Base-by-base conservation (phyloP, 1,140 invertebrate species). In the Campoletis sonorensis region DNA sequence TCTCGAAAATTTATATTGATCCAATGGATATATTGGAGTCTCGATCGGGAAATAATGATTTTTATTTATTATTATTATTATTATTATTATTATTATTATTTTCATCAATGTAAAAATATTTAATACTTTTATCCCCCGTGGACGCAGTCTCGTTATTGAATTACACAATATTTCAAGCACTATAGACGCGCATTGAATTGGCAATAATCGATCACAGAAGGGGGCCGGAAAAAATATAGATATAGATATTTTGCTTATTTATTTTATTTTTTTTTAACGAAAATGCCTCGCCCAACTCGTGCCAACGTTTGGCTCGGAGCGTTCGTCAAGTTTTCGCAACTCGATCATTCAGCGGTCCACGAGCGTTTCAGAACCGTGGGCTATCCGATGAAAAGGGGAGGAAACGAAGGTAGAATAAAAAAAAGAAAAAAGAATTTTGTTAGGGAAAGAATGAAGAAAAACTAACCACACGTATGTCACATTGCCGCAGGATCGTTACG, bases 401-500 rank as follows among this genome's bases (percentile, higher is more conserved):
- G 23, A 67, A 27, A 27, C 23, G 61, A 67, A 51, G 21, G 71
- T 8, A 13, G 1, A 73, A 40, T n/a, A 73, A 45, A 49, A 26
- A 73, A 49, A 73, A 40, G 18, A 73, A 45, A 49, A 26, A 73
- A 49, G 61, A 67, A 67, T 30, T 26, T n/a, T 5, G 30, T 5
- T 67, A 16, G 23, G 61, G 61, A 67, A 67, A 67, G 61, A 67
- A 67, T 26, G 30, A 67, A 23, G 54, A 73, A 45, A 76, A 58
- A 23, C 21, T 76, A 76, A 76, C 72, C 72, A 51, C 45, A 58
- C 51, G 72, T 40, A 58, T 76, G 72, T 76, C 72, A 58, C 72
- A 76, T 76, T 76, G 72, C 72, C 72, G 49, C 49, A 16, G 72
- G 72, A 76, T 76, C 72, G 72, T 76, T 76, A 76, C 49, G 72